Evolutionary conservation across 2,113 vertebrate species (phyloP).

Genomic region (Callorhinus ursinus): DNA sequence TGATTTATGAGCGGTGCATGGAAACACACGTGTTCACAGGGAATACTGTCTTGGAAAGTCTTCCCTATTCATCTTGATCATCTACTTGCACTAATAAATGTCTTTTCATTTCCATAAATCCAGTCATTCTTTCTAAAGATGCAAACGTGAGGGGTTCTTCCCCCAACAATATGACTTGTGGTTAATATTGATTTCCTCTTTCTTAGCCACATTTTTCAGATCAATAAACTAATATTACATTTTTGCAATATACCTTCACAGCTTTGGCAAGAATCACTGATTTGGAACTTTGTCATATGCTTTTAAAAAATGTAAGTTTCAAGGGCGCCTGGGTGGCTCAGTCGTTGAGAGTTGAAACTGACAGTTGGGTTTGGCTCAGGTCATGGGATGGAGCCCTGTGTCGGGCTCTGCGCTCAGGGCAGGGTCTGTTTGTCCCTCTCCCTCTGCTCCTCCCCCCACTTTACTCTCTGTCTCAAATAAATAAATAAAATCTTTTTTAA

Average conservation of each 20-base stretch:
- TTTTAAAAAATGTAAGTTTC: neutral
- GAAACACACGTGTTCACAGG: neutral
- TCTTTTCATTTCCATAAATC: neutral
- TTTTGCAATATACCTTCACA: neutral
- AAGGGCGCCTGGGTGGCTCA: neutral
- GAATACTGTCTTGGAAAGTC: neutral
- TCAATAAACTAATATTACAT: neutral
- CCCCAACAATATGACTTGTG: neutral
- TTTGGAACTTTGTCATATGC: conserved; percentile 27
- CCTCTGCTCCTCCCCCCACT: neutral
- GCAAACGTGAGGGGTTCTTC: neutral
- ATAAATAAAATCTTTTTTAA: neutral
- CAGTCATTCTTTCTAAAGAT: conserved; percentile 12
- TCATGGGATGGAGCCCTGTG: neutral
- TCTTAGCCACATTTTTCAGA: conserved; percentile 34
- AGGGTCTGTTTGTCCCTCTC: neutral
- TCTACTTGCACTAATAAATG: neutral
- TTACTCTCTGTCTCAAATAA: neutral
- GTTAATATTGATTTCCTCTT: neutral
- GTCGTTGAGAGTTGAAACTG: neutral
- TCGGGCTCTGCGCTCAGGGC: neutral
- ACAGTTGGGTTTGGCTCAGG: neutral
- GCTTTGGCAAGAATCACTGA: neutral
- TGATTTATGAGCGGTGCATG: neutral
- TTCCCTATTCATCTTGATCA: neutral